A percentile compares a stretch with the other conserved stretches of the same genome.
Evolutionary conservation across 2,113 vertebrate genomes (phyloP).

Genomic region (Alouatta palliata): DNA sequence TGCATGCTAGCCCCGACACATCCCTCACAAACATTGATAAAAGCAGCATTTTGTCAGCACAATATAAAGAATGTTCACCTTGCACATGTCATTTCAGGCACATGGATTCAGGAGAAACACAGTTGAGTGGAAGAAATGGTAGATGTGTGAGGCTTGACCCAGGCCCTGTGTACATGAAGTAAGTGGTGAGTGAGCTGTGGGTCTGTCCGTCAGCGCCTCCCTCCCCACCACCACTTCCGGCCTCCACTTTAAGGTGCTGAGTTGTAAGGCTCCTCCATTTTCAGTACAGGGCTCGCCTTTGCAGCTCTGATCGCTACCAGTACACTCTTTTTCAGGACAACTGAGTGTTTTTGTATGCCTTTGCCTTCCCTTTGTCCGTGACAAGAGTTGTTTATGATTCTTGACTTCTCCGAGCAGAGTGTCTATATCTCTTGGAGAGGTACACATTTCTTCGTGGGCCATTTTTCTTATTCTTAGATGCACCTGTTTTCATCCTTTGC

Average conservation of each 20-base stretch:
- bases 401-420: conserved; percentile 10
- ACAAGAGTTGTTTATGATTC: background rate
- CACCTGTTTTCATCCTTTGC: conserved; percentile 17
- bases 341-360: conserved; percentile 22
- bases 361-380: background rate
- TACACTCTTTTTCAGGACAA: background rate
- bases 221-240: background rate
- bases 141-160: background rate
- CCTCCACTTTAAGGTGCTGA: conserved; percentile 54
- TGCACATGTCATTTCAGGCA: background rate
- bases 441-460: background rate
- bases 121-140: background rate
- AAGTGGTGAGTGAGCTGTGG: background rate
- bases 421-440: background rate
- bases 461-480: conserved; percentile 25
- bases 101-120: background rate
- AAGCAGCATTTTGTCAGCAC: background rate
- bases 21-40: background rate
- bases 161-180: rapidly evolving
- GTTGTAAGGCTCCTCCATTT: background rate
- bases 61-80: background rate
- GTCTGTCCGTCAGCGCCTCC: background rate
- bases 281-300: background rate
- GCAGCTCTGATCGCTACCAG: background rate
- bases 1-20: background rate